phyloP scores from a whole-genome alignment of 2,888 invertebrate genomes.

The Hemicrepidius hirtus region DNA sequence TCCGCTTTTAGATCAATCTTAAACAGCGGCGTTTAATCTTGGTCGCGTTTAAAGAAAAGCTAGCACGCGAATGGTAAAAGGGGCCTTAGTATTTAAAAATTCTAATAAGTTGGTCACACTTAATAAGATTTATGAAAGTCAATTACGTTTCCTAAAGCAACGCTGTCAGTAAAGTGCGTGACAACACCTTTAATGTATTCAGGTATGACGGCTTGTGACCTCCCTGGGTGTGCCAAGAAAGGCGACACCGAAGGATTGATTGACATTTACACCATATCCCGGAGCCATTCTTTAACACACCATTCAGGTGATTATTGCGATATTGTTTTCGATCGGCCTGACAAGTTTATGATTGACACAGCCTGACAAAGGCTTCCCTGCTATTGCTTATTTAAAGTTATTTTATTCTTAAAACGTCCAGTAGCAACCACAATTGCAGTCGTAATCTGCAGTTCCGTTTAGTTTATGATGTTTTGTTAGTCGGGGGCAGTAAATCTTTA shows the following conservation, averaged over 20 bases:
- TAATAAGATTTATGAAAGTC: conserved; percentile 63
- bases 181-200: conserved; percentile 52
- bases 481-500: conserved; percentile 33
- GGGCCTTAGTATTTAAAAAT: conserved; percentile 52
- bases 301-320: conserved; percentile 55
- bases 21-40: conserved; percentile 8
- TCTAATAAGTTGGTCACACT: conserved; percentile 60
- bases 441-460: conserved; percentile 27
- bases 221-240: conserved; percentile 64
- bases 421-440: conserved; percentile 34
- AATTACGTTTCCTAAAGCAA: conserved; percentile 57
- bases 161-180: conserved; percentile 52
- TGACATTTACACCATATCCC: conserved; percentile 62
- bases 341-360: conserved; percentile 38
- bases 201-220: conserved; percentile 55
- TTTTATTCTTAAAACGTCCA: conserved; percentile 10
- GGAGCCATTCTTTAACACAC: conserved; percentile 53
- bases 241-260: conserved; percentile 61
- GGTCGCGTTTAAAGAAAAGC: conserved; percentile 6
- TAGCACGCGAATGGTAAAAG: conserved; percentile 44
- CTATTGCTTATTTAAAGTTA: conserved; percentile 4
- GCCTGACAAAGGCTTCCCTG: conserved; percentile 24
- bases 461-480: conserved; percentile 36
- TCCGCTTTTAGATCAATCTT: neutral
- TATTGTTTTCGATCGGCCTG: conserved; percentile 48